Conservation (phyloP, 2,113 vertebrate genomes). For the Notechis scutatus region DNA sequence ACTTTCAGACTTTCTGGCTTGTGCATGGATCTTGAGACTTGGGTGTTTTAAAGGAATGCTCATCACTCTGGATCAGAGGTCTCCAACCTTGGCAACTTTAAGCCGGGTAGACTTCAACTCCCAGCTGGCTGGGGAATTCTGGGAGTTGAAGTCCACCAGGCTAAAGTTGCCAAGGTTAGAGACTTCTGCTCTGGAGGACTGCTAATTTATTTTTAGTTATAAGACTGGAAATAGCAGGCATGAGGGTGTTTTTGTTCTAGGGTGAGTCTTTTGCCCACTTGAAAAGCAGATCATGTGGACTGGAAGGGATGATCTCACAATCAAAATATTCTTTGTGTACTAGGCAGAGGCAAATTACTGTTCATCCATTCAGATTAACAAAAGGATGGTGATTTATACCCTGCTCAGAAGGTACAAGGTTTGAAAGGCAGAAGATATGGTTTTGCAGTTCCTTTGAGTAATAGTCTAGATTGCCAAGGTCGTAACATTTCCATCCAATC, state of each 20-base stretch:
- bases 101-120: too few relatives aligned
- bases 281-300: neutral
- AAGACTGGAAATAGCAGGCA: conserved; percentile 18
- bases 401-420: conserved; percentile 5
- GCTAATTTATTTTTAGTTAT: conserved; percentile 45
- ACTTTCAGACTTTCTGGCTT: neutral
- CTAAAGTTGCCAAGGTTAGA: too few relatives aligned
- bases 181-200: neutral
- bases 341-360: conserved; percentile 20
- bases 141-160: too few relatives aligned
- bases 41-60: conserved; percentile 29
- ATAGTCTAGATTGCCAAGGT: conserved; percentile 2
- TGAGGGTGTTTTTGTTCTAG: conserved; percentile 33
- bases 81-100: too few relatives aligned
- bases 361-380: conserved; percentile 15
- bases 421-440: neutral
- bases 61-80: conserved; percentile 13
- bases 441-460: neutral
- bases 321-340: conserved; percentile 16
- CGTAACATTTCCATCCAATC: neutral
- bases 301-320: neutral
- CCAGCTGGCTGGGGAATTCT: too few relatives aligned
- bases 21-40: fast-evolving
- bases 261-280: conserved; percentile 6
- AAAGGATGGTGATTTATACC: conserved; percentile 17